Evolutionary conservation across 2,113 vertebrate genomes (phyloP).

Genomic region (Fulmarus glacialis): DNA sequence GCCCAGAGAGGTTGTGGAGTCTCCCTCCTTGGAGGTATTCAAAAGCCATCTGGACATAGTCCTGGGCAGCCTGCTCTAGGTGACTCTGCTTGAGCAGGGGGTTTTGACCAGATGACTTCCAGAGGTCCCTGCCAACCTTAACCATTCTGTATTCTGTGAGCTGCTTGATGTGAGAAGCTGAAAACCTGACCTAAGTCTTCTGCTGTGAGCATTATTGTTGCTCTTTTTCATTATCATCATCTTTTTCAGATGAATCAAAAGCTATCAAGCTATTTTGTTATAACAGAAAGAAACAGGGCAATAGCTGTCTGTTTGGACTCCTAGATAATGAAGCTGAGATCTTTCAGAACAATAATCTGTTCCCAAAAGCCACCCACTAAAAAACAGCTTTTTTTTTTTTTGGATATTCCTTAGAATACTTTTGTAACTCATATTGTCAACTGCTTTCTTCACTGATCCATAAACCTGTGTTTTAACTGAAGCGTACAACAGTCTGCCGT

Average conservation of each 20-base stretch:
- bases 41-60: too few species aligned
- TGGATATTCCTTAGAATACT: background rate
- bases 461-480: background rate
- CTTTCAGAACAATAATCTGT: background rate
- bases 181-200: background rate
- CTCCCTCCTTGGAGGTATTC: too few species aligned
- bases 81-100: background rate
- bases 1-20: too few species aligned
- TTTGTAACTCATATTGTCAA: background rate
- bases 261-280: background rate
- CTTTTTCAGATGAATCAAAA: background rate
- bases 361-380: background rate
- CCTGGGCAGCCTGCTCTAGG: background rate
- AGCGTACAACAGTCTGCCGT: background rate
- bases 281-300: background rate
- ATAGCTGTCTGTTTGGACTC: background rate
- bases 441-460: background rate
- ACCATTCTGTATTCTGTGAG: background rate
- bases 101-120: background rate
- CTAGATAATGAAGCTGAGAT: background rate
- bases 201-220: background rate
- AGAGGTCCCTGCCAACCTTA: background rate
- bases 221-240: background rate
- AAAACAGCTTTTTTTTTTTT: background rate
- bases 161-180: background rate